Conservation (phyloP, 2,113 vertebrate species). For the Pycnonotus jocosus region DNA sequence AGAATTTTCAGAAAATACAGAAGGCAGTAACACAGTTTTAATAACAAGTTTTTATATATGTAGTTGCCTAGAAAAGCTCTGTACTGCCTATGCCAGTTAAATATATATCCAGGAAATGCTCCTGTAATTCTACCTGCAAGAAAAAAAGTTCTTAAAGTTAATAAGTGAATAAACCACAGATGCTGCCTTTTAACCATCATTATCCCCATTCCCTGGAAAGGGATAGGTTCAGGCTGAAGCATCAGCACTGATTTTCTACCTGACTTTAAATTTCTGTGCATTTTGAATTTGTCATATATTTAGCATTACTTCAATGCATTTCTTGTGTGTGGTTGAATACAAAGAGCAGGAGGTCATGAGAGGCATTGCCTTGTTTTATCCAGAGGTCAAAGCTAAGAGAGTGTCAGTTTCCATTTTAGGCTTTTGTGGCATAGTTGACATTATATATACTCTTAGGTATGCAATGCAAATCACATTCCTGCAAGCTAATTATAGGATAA, state of each 20-base stretch:
- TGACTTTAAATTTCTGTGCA: background rate
- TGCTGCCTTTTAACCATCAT: background rate
- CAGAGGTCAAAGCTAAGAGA: slow-evolving; percentile 63
- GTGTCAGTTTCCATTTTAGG: slow-evolving; percentile 62
- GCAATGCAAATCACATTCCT: slow-evolving; percentile 77
- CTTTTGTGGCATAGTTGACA: slow-evolving; percentile 60
- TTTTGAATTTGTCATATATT: slow-evolving; percentile 15
- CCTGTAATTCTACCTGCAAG: background rate
- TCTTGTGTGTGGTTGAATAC: slow-evolving; percentile 27
- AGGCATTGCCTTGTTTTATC: slow-evolving; percentile 51
- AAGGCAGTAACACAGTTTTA: background rate
- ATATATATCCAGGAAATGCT: background rate
- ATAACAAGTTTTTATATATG: background rate
- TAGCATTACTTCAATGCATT: slow-evolving; percentile 1
- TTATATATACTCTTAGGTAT: slow-evolving; percentile 61
- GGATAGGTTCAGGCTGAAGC: background rate
- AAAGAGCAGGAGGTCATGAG: slow-evolving; percentile 37
- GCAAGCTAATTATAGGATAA: slow-evolving; percentile 84
- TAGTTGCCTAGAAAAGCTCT: background rate
- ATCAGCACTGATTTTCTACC: background rate
- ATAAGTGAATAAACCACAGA: background rate
- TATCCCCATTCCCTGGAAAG: background rate
- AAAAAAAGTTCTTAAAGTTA: background rate
- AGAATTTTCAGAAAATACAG: background rate
- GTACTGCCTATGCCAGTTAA: background rate